Evolutionary conservation across 2,888 invertebrate genomes (phyloP).

Genomic region (Eumacrocentrus americanus): DNA sequence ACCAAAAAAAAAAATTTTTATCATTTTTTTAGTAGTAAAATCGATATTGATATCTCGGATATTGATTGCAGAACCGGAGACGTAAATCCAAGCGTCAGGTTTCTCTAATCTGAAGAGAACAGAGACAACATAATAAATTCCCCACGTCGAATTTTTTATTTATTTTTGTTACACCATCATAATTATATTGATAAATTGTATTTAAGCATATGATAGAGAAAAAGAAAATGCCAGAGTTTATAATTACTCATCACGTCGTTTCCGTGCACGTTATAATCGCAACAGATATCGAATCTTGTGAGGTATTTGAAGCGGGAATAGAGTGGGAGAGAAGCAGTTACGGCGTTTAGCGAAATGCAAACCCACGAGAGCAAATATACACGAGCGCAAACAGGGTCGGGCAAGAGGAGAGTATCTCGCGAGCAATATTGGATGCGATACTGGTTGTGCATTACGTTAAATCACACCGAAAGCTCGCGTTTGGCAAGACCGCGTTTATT

Average conservation of each 20-base stretch:
- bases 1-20: background rate
- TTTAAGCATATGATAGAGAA: too few species aligned
- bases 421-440: conserved; percentile 31
- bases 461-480: conserved; percentile 20
- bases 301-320: conserved; percentile 15
- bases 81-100: too few species aligned
- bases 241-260: conserved; percentile 23
- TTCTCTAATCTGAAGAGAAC: too few species aligned
- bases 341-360: conserved; percentile 32
- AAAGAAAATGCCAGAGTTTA: too few species aligned
- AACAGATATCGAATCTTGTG: conserved; percentile 19
- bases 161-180: too few species aligned
- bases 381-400: conserved; percentile 26
- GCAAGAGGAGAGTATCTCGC: conserved; percentile 16
- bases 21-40: too few species aligned
- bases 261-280: conserved; percentile 17
- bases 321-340: conserved; percentile 24
- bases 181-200: too few species aligned
- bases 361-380: conserved; percentile 28
- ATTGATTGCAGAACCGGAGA: too few species aligned
- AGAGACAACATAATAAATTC: too few species aligned
- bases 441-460: conserved; percentile 40
- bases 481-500: conserved; percentile 24
- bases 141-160: too few species aligned
- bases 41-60: background rate